Base-by-base conservation (phyloP, 2,888 invertebrate genomes). In the Bedellia somnulentella region DNA sequence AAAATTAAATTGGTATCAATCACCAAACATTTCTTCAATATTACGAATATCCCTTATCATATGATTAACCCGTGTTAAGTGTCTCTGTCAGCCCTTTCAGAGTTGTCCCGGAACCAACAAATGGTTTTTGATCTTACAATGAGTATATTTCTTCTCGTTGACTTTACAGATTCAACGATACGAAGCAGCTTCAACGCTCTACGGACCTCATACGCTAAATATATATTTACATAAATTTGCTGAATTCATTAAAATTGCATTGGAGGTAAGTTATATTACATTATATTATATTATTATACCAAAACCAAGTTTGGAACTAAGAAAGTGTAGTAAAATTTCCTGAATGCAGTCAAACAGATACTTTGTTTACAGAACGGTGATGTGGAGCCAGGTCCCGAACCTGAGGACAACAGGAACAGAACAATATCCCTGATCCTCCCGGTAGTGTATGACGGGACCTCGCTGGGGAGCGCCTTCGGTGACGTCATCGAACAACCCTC, bases 181-280 rank as follows among this genome's bases (percentile, higher is more conserved):
- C 54, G 93, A 93, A 67, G 92, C 84, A 0, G 93, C 89, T 0
- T 91, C 91, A 0, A 93, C 91, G 0, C 85, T 91, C 38, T 93
- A 78, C 49, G 93, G 93, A 0, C 92, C 91, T 0, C 78, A 91
- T 50, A 89, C 91, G 0, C 62, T 92, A 3, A 78, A 83, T n/a
- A 85, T 91, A 24, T 87, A 89, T 48, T 57, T 87, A 15, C 75
- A 85, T 35, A 81, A 85, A 34, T 91, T 85, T 47, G 57, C 53
- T 2, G 75, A 82, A 35, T 67, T 90, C 15, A 80, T 85, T 0
- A 52, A 48, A n/a, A 76, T 80, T 16, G 61, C 85, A 28, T 55
- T 83, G 9, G 57, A 70, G 50, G 73, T 70, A 43, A 21, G 38
- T 41, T 10, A 18, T 18, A 6, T 21, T 25, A 10, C 5, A 12